phyloP scores from a whole-genome alignment of 1,140 invertebrate genomes.

The Drosophila funebris region DNA sequence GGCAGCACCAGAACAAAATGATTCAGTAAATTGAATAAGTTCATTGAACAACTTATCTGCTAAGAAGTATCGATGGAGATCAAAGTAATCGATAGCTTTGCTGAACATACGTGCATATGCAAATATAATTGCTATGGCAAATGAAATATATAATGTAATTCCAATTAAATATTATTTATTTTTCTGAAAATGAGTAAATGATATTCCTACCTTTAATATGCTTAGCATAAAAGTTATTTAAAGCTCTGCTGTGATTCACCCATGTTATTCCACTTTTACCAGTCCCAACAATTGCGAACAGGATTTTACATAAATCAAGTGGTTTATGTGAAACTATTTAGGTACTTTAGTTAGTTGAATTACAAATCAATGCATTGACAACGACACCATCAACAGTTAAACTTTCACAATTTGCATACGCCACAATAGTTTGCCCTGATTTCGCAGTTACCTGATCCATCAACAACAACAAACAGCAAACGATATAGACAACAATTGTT shows the following conservation, averaged over 20 bases:
- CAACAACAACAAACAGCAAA: conserved; percentile 7
- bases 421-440: conserved; percentile 65
- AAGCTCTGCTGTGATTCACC: background rate
- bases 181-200: too few species aligned
- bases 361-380: conserved; percentile 59
- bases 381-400: conserved; percentile 48
- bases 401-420: conserved; percentile 67
- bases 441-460: conserved; percentile 52
- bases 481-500: background rate
- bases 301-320: conserved; percentile 64
- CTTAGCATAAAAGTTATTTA: background rate
- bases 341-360: conserved; percentile 35
- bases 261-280: background rate
- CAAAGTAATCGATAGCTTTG: background rate
- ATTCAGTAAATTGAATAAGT: background rate
- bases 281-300: conserved; percentile 29
- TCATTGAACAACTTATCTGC: too few species aligned
- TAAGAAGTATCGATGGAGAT: too few species aligned
- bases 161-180: too few species aligned
- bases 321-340: conserved; percentile 10
- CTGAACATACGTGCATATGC: too few species aligned
- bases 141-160: too few species aligned
- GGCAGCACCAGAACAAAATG: background rate
- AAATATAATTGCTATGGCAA: too few species aligned
- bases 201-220: background rate